Conservation (phyloP, 2,797 vertebrate species). For the Uromys caudimaculatus region DNA sequence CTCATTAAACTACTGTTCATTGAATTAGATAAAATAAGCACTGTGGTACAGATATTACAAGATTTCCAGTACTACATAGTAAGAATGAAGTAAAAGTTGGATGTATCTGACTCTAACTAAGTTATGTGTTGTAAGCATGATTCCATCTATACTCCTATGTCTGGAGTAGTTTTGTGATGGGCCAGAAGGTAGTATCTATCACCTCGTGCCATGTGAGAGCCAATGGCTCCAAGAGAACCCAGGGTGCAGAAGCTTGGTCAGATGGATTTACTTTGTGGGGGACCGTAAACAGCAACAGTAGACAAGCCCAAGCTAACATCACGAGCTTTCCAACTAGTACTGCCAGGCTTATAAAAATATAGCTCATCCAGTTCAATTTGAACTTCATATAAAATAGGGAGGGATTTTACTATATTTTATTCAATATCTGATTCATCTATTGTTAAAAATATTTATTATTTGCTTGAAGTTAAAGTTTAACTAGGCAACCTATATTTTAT, state of each 20-base stretch:
- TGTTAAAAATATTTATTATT: neutral
- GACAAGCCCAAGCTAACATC: neutral
- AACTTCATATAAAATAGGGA: neutral
- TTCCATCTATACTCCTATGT: neutral
- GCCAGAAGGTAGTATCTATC: neutral
- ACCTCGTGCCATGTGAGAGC: neutral
- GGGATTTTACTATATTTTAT: neutral
- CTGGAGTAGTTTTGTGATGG: neutral
- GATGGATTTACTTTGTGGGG: neutral
- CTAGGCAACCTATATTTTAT: neutral
- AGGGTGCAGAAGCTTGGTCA: neutral
- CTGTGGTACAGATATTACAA: neutral
- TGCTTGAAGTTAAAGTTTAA: slow-evolving; percentile 25
- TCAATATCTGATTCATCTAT: neutral
- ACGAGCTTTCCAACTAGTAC: neutral
- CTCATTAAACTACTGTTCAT: neutral
- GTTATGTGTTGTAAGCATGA: neutral
- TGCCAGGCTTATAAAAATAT: slow-evolving; percentile 3
- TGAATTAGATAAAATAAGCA: neutral
- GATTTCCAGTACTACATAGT: neutral
- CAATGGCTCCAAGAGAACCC: neutral
- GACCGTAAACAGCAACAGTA: neutral
- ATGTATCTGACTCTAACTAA: neutral
- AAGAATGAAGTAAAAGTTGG: neutral
- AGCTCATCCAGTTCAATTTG: neutral